Evolutionary conservation across 2,113 vertebrate species (phyloP).

Genomic region (Gila orcuttii): DNA sequence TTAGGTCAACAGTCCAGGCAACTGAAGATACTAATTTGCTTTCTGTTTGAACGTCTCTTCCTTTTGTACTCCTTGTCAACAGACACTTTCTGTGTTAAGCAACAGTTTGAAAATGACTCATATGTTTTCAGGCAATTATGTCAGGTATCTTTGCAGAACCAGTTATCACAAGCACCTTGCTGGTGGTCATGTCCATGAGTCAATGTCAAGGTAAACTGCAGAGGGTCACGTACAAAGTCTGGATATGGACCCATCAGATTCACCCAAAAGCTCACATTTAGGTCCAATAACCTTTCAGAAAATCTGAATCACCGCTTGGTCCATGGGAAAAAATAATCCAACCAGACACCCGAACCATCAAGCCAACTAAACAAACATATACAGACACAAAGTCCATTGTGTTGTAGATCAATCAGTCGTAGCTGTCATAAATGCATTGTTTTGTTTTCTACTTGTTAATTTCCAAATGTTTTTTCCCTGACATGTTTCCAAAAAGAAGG

Average conservation of each 20-base stretch:
- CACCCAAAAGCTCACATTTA: neutral
- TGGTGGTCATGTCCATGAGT: neutral
- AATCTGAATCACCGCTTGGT: neutral
- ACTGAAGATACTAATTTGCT: neutral
- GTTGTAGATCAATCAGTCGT: neutral
- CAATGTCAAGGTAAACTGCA: neutral
- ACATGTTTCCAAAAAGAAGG: constrained; percentile 57
- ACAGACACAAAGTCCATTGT: constrained; percentile 23
- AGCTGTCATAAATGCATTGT: constrained; percentile 40
- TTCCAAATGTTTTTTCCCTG: constrained; percentile 54
- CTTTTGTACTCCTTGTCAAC: neutral
- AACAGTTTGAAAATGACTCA: neutral
- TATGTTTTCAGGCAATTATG: constrained; percentile 6
- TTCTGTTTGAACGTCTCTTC: neutral
- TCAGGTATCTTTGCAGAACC: constrained; percentile 10
- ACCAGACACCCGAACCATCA: neutral
- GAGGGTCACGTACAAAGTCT: neutral
- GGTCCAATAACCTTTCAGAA: neutral
- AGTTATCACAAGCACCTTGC: neutral
- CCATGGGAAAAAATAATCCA: neutral
- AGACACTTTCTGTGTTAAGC: neutral
- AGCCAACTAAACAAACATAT: constrained; percentile 19
- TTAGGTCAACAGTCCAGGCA: constrained; percentile 17
- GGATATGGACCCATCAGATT: neutral
- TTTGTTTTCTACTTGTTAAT: constrained; percentile 51